Conservation (phyloP, 2,113 vertebrate species). For the Hippopotamus amphibius region DNA sequence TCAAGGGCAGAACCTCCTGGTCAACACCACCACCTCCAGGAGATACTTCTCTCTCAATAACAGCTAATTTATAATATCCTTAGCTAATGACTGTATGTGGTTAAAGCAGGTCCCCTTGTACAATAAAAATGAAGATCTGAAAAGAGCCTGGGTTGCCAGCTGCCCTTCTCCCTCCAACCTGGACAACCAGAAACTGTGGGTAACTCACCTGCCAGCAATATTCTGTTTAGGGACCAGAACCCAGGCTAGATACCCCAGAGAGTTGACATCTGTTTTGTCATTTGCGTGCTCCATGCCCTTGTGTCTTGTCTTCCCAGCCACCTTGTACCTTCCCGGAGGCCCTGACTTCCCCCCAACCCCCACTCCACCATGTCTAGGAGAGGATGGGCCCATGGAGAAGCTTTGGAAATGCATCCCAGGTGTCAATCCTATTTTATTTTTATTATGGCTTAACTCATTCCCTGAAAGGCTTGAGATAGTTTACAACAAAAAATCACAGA, state of each 20-base stretch:
- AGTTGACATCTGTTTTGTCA: neutral
- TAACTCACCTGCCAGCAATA: too few relatives aligned
- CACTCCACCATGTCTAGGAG: neutral
- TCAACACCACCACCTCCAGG: neutral
- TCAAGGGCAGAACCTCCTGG: neutral
- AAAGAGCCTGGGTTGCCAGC: neutral
- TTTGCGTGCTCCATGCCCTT: neutral
- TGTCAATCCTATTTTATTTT: neutral
- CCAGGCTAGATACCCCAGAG: neutral
- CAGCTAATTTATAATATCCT: neutral
- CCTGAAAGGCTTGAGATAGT: neutral
- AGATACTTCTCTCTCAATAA: neutral
- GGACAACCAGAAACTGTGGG: neutral
- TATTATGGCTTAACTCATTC: neutral
- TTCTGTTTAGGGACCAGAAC: neutral
- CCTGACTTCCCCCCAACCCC: too few relatives aligned
- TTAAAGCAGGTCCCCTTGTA: neutral
- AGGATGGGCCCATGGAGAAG: neutral
- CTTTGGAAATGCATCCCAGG: neutral
- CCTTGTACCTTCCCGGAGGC: neutral
- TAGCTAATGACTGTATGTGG: neutral
- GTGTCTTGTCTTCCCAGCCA: neutral
- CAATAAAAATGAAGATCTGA: constrained; percentile 22
- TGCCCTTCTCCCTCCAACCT: neutral
- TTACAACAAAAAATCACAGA: neutral